Evolutionary conservation across 1,140 invertebrate genomes (phyloP).

Genomic region (Varroa destructor): DNA sequence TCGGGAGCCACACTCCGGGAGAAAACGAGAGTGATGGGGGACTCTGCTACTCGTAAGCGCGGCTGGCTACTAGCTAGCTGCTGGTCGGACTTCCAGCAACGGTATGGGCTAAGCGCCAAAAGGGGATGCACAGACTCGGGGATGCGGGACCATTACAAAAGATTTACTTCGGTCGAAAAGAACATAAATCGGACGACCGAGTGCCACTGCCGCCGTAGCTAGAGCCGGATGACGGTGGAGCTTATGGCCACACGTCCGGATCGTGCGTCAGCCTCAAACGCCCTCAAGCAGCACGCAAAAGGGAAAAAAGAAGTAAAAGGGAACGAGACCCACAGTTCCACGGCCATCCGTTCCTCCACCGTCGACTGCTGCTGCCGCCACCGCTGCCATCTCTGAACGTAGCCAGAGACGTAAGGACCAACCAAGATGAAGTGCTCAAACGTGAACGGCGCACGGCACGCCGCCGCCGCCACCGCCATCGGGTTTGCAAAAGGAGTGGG

Average conservation of each 20-base stretch:
- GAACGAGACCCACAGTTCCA: too few species aligned
- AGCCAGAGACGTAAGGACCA: neutral
- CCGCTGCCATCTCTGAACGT: neutral
- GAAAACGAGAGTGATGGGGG: too few species aligned
- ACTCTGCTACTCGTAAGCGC: too few species aligned
- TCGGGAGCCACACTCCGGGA: too few species aligned
- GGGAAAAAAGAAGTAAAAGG: too few species aligned
- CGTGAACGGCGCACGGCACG: slow-evolving; percentile 7
- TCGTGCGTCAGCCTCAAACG: slow-evolving; percentile 28
- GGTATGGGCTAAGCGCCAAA: too few species aligned
- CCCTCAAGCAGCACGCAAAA: neutral
- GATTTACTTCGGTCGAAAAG: slow-evolving; percentile 28
- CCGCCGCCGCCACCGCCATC: too few species aligned
- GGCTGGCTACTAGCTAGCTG: too few species aligned
- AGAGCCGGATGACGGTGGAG: slow-evolving; percentile 6
- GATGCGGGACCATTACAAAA: slow-evolving; percentile 25
- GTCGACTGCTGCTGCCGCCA: neutral
- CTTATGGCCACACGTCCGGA: slow-evolving; percentile 27
- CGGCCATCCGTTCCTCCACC: neutral
- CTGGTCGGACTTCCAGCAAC: too few species aligned
- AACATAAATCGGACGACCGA: slow-evolving; percentile 22
- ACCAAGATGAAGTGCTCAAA: slow-evolving; percentile 29
- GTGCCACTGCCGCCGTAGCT: too few species aligned
- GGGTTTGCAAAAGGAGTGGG: too few species aligned
- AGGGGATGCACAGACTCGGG: neutral